A percentile compares a stretch with the other conserved stretches of the same genome.
phyloP scores from a whole-genome alignment of 2,797 vertebrate genomes.

The Betta splendens region DNA sequence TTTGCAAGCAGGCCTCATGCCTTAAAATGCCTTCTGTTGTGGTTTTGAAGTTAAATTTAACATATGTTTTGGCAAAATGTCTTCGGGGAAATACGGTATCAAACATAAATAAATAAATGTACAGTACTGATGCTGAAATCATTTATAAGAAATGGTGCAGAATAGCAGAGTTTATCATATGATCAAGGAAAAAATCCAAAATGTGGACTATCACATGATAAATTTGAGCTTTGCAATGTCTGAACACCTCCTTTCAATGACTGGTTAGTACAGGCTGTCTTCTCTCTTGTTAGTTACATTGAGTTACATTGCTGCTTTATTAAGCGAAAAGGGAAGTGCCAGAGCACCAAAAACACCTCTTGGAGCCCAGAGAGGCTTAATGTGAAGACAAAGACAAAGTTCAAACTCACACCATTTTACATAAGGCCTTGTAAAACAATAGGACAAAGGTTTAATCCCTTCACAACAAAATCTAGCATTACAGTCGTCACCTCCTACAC shows the following conservation, averaged over 20 bases:
- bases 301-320: slow-evolving; percentile 55
- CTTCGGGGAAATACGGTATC: too few relatives aligned
- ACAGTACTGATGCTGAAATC: too few relatives aligned
- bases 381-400: slow-evolving; percentile 11
- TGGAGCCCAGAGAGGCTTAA: slow-evolving; percentile 10
- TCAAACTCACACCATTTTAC: background rate
- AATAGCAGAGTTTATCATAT: background rate
- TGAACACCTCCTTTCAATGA: slow-evolving; percentile 27
- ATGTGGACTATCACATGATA: background rate
- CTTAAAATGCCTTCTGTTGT: too few relatives aligned
- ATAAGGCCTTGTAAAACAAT: background rate
- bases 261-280: slow-evolving; percentile 28
- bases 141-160: too few relatives aligned
- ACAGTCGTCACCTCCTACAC: background rate
- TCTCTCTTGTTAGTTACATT: too few relatives aligned
- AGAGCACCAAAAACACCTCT: slow-evolving; percentile 31
- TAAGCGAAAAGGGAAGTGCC: slow-evolving; percentile 68
- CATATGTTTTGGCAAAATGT: too few relatives aligned
- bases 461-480: background rate
- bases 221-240: slow-evolving; percentile 23
- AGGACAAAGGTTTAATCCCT: background rate
- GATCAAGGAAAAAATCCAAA: background rate
- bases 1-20: too few relatives aligned
- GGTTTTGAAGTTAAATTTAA: too few relatives aligned
- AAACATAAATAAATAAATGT: too few relatives aligned